phyloP scores from a whole-genome alignment of 2,888 invertebrate genomes.

The Amiota mariae region DNA sequence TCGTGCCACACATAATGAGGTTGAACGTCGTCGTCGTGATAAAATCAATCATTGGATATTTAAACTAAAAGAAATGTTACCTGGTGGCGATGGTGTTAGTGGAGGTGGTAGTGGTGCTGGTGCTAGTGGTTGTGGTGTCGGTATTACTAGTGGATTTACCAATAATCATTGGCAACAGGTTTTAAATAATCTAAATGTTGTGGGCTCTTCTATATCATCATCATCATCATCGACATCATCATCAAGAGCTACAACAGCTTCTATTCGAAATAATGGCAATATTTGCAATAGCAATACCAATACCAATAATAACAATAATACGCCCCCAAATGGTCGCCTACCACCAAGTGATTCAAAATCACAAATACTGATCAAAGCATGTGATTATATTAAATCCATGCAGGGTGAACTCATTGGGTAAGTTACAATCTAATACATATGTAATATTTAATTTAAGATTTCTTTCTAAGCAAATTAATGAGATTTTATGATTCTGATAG shows the following conservation, averaged over 20 bases:
- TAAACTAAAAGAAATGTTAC: constrained; percentile 91
- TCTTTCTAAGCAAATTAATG: too few relatives aligned
- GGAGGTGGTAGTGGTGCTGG: not conserved
- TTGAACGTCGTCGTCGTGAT: constrained; percentile 92
- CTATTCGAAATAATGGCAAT: constrained; percentile 15
- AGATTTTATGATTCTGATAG: too few relatives aligned
- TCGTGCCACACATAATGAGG: constrained; percentile 95
- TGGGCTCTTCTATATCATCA: not conserved
- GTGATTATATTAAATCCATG: constrained; percentile 92
- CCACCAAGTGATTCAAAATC: constrained; percentile 88
- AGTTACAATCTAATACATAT: constrained; percentile 30
- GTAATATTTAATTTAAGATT: too few relatives aligned
- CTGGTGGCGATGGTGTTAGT: constrained; percentile 67
- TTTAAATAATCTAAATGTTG: not conserved
- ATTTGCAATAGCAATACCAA: constrained; percentile 9
- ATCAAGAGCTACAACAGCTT: not conserved
- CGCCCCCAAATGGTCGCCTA: constrained; percentile 65
- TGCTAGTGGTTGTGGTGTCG: not conserved
- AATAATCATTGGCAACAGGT: not conserved
- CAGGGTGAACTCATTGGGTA: constrained; percentile 84
- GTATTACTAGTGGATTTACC: not conserved
- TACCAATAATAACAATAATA: constrained; percentile 32
- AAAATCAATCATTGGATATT: constrained; percentile 98
- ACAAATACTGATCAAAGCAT: constrained; percentile 94
- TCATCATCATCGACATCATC: not conserved